These are phyloP conservation scores for Equus przewalskii DNA, from an alignment of 2,113 vertebrate genomes.

Conservation along the genomic window DNA sequence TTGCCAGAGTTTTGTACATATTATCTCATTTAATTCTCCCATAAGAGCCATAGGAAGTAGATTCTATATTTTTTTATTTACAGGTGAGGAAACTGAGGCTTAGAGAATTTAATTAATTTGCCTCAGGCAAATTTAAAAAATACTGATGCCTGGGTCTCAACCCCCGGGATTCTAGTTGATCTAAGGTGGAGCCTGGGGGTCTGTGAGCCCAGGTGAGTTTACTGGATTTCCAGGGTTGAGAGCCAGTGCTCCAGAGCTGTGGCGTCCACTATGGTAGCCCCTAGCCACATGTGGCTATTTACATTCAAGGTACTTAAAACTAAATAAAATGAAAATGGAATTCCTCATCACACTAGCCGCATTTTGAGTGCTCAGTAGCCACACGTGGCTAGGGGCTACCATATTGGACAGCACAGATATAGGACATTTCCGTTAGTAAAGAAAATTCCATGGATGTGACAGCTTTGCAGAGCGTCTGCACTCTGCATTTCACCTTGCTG, in stretches of 20 bases:
- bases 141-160: background rate
- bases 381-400: background rate
- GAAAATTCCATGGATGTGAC: background rate
- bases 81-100: background rate
- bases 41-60: background rate
- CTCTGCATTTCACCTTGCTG: background rate
- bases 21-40: background rate
- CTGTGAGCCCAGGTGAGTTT: background rate
- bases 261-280: background rate
- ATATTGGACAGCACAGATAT: background rate
- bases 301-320: background rate
- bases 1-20: background rate
- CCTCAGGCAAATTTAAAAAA: background rate
- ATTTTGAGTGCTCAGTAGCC: background rate
- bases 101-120: slow-evolving; percentile 16
- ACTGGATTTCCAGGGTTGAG: background rate
- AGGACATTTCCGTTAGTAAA: background rate
- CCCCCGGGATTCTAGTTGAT: background rate
- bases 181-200: background rate
- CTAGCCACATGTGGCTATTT: background rate
- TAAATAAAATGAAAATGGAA: background rate
- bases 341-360: background rate
- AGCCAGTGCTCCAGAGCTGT: background rate
- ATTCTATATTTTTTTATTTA: slow-evolving; percentile 46
- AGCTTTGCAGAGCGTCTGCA: background rate